These are phyloP conservation scores for Sebastes jordani DNA, from an alignment of 2,797 vertebrate species.

Conservation along the genomic window DNA sequence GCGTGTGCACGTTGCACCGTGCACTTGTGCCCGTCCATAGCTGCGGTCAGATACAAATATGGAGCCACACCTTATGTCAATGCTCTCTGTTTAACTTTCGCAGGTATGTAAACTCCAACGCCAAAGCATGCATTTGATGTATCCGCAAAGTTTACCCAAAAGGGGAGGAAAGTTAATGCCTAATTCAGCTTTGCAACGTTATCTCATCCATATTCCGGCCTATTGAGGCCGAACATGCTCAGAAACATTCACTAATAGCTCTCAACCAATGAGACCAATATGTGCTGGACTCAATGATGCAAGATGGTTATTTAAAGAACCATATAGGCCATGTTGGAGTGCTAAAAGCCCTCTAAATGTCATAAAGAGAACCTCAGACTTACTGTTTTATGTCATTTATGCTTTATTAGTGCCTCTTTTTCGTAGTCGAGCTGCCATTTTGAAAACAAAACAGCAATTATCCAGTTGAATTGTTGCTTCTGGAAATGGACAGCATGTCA, in stretches of 20 bases:
- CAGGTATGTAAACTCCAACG: slow-evolving; percentile 78
- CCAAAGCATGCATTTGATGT: slow-evolving; percentile 76
- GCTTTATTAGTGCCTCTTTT: slow-evolving; percentile 40
- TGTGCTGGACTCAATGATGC: slow-evolving; percentile 27
- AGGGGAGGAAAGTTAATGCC: slow-evolving; percentile 76
- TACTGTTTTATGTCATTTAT: slow-evolving; percentile 47
- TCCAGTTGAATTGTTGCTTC: slow-evolving; percentile 57
- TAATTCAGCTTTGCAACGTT: slow-evolving; percentile 67
- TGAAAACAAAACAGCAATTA: slow-evolving; percentile 66
- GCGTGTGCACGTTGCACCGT: neutral
- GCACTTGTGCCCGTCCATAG: slow-evolving; percentile 62
- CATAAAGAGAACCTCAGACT: slow-evolving; percentile 37
- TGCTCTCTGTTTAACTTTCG: slow-evolving; percentile 74
- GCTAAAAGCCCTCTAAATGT: slow-evolving; percentile 25
- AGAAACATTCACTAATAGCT: slow-evolving; percentile 44
- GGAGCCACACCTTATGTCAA: slow-evolving; percentile 82
- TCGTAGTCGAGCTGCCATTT: slow-evolving; percentile 23
- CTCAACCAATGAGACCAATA: slow-evolving; percentile 28
- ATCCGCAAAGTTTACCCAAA: slow-evolving; percentile 70
- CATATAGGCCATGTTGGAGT: slow-evolving; percentile 17
- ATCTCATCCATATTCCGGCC: slow-evolving; percentile 53
- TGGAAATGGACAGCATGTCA: slow-evolving; percentile 48
- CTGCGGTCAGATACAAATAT: slow-evolving; percentile 71
- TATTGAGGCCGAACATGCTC: slow-evolving; percentile 39
- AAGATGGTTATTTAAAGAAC: slow-evolving; percentile 29